Evolutionary conservation across 2,888 invertebrate genomes (phyloP).

Genomic region (Platynereis dumerilii): DNA sequence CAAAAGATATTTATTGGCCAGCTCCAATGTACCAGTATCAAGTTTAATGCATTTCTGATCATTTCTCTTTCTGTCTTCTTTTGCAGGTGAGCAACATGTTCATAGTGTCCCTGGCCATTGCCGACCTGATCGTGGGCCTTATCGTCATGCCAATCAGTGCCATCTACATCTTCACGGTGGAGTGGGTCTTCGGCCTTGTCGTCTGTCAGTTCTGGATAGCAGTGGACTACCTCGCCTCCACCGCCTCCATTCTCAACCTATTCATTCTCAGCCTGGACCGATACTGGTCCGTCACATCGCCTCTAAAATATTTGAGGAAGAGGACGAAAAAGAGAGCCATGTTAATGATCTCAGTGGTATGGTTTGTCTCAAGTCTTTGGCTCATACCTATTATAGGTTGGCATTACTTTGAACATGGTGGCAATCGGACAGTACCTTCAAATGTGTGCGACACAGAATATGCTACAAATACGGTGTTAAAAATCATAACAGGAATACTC

Average conservation of each 20-base stretch:
- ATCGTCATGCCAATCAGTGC: constrained; percentile 67
- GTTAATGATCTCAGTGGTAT: constrained; percentile 65
- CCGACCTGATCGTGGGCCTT: constrained; percentile 66
- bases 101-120: constrained; percentile 66
- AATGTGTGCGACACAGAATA: constrained; percentile 67
- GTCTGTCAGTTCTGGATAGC: constrained; percentile 70
- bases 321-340: constrained; percentile 66
- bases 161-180: constrained; percentile 64
- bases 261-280: constrained; percentile 64
- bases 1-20: too few relatives aligned
- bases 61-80: too few relatives aligned
- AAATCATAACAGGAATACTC: constrained; percentile 65
- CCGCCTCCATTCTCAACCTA: constrained; percentile 69
- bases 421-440: constrained; percentile 49
- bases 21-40: too few relatives aligned
- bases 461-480: constrained; percentile 64
- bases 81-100: constrained; percentile 68
- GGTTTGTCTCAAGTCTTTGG: constrained; percentile 66
- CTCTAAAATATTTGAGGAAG: constrained; percentile 65
- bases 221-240: constrained; percentile 69
- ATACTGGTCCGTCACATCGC: constrained; percentile 67
- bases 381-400: constrained; percentile 66
- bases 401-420: constrained; percentile 62
- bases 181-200: constrained; percentile 65
- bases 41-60: too few relatives aligned